Percentiles rank a stretch among this genome's conserved stretches.
These are phyloP conservation scores for Diachasma alloeum DNA, from an alignment of 1,140 invertebrate genomes.

Conservation along the genomic window DNA sequence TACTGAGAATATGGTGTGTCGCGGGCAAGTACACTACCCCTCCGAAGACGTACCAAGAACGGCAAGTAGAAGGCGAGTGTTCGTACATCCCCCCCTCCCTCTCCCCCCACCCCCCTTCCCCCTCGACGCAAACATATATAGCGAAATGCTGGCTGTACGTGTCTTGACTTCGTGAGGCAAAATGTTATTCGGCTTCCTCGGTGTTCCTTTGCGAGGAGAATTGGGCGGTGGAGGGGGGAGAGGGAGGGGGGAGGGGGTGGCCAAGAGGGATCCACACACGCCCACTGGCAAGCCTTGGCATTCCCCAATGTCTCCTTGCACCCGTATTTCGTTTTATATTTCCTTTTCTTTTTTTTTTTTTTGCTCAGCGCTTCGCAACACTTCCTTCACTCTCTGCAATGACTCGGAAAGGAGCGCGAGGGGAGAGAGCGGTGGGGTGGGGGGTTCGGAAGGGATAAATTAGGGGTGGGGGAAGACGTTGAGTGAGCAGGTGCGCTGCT, in stretches of 20 bases:
- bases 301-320: not conserved
- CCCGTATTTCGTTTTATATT: conserved; percentile 16
- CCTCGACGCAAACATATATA: conserved; percentile 29
- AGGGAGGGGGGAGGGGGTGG: not conserved
- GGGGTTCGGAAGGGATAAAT: not conserved
- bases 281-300: not conserved
- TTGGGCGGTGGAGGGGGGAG: not conserved
- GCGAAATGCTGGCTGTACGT: conserved; percentile 33
- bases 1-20: conserved; percentile 5
- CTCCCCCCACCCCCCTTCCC: not conserved
- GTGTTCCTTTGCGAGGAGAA: conserved; percentile 10
- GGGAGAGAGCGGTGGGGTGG: no score
- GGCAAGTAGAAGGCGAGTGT: not conserved
- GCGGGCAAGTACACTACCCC: not conserved
- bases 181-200: conserved; percentile 36
- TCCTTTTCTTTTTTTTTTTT: conserved; percentile 16
- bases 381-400: not conserved
- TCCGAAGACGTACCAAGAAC: conserved; percentile 14
- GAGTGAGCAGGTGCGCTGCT: conserved; percentile 25
- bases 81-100: not conserved
- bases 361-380: not conserved
- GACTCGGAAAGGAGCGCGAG: not conserved
- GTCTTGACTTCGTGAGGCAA: conserved; percentile 35
- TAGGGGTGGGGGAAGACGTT: not conserved
- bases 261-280: conserved; percentile 15